Evolutionary conservation across 2,888 invertebrate species (phyloP).

Genomic region (Ceraclea dissimilis): DNA sequence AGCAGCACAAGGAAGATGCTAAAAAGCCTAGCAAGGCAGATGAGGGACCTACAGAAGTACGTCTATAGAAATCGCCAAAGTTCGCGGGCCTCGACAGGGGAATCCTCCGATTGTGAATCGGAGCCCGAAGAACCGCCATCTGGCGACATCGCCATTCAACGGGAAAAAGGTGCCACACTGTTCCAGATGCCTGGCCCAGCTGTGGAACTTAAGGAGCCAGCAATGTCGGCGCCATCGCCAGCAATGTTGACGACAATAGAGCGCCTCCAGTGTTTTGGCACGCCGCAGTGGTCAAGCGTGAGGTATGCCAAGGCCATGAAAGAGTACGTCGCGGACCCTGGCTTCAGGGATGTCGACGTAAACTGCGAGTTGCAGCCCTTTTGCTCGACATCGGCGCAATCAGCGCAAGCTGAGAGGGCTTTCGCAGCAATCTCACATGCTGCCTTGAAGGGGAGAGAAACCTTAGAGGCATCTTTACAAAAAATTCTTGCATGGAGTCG

Average conservation of each 20-base stretch:
- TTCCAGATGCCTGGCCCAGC: constrained; percentile 2
- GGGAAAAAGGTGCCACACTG: too few relatives aligned
- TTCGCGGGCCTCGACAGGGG: not conserved
- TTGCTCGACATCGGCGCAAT: not conserved
- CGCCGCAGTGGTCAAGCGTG: constrained; percentile 1
- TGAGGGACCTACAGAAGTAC: not conserved
- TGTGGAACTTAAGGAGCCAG: constrained; percentile 1
- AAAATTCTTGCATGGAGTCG: not conserved
- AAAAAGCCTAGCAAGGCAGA: not conserved
- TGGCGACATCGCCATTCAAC: too few relatives aligned
- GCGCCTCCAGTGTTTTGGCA: not conserved
- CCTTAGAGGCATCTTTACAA: not conserved
- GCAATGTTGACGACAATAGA: not conserved
- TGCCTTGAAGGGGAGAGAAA: not conserved
- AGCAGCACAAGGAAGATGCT: not conserved
- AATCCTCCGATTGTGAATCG: not conserved
- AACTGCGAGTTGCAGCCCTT: not conserved
- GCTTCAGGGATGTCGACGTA: not conserved
- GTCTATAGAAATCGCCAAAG: not conserved
- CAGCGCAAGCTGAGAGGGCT: not conserved
- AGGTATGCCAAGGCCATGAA: not conserved
- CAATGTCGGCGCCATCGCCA: not conserved
- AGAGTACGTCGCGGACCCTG: not conserved
- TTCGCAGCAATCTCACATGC: not conserved
- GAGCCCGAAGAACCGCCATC: not conserved